Conservation (phyloP, 2,888 invertebrate genomes). For the Trissolcus brochymenae region DNA sequence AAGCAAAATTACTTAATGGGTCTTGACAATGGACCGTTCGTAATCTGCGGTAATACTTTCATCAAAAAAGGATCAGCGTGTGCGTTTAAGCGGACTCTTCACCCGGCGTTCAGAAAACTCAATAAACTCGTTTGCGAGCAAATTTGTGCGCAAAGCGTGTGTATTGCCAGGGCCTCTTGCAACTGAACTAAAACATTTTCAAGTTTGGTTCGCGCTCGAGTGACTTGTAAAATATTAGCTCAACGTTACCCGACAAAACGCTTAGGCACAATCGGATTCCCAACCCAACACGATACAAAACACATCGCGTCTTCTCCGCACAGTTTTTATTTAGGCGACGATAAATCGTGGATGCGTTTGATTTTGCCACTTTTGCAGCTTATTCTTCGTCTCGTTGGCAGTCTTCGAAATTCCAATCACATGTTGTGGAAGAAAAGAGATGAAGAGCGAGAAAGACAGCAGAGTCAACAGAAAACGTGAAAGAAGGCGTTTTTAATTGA, state of each 20-base stretch:
- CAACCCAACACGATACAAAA: no score
- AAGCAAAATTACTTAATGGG: conserved; percentile 4
- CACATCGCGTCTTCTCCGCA: no score
- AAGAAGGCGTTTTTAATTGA: no score
- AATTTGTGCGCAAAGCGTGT: conserved; percentile 8
- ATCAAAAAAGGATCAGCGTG: conserved; percentile 29
- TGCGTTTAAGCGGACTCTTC: conserved; percentile 15
- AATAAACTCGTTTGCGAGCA: conserved; percentile 30
- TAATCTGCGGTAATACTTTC: conserved; percentile 24
- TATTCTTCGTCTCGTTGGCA: no score
- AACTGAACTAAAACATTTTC: no score
- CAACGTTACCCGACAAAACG: conserved; percentile 1
- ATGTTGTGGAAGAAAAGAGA: no score
- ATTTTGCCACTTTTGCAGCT: no score
- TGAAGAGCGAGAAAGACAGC: not conserved
- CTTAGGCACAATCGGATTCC: no score
- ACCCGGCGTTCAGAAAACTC: conserved; percentile 22
- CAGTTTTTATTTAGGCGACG: no score
- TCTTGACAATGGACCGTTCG: not conserved
- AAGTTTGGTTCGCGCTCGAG: conserved; percentile 7
- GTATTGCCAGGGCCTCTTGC: no score
- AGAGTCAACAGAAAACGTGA: conserved; percentile 4
- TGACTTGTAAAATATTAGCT: conserved; percentile 15
- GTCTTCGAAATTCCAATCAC: no score
- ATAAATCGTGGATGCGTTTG: no score